Evolutionary conservation across 2,797 vertebrate genomes (phyloP), one percentile per base, ranked within the genome.

Genomic region (Gymnothorax reevesii): DNA sequence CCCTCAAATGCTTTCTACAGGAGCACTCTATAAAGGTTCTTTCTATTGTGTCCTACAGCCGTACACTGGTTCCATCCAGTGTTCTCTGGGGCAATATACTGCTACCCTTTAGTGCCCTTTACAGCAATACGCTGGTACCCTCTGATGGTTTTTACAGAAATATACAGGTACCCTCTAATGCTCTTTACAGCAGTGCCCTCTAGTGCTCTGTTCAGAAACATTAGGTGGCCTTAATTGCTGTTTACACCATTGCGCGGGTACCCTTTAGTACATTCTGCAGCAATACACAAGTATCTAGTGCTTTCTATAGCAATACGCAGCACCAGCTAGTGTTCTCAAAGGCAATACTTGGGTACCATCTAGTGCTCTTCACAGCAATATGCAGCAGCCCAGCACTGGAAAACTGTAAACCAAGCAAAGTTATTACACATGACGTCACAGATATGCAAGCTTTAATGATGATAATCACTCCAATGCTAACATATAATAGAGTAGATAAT

Each of bases 331-430:
- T 42, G 33, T 42, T 42, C 33, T 42, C 33, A 42, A 2, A 1
- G 33, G 93, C 98, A 99, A 93, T 99, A 99, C 92, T 98, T 98
- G 97, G 98, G 98, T 99, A 93, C 33, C 33, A 42, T 42, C 33
- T 42, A 42, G 33, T 42, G 33, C 33, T 42, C 33, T 57, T 49
- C 15, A 20, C 12, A 9, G 90, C 86, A 57, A 42, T 42, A 42
- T 42, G 33, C 33, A 42, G 33, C 1, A 1, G 2, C 82, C 22
- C 57, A 42, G 1, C 33, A 42, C 33, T 42, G 33, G 33, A 42
- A 42, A 42, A 42, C 33, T 42, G 33, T 42, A 42, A 42, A 42
- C 33, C 33, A 42, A 42, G 33, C 33, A 42, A 42, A 42, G 2
- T 42, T 42, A 42, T 42, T 42, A 42, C 33, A 42, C 33, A 42